A percentile compares a stretch with the other conserved stretches of the same genome.
These are phyloP conservation scores for Reinhardtius hippoglossoides DNA, from an alignment of 2,113 vertebrate genomes.

Conservation along the genomic window DNA sequence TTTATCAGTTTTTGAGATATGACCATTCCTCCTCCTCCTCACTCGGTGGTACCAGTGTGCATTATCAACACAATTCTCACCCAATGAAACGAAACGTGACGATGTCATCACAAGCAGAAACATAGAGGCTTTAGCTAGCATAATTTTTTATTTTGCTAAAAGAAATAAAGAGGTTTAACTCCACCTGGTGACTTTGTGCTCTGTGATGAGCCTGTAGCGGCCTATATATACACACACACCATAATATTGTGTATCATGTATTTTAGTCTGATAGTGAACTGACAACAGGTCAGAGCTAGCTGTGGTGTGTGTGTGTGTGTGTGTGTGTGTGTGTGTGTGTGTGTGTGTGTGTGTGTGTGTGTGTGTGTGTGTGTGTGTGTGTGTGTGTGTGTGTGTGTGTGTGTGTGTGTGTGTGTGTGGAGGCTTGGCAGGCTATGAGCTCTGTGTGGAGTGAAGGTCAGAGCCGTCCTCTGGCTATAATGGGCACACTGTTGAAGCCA, in stretches of 20 bases:
- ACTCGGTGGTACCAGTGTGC: too few relatives aligned
- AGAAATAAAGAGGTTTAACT: neutral
- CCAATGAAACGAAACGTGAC: too few relatives aligned
- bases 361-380: neutral
- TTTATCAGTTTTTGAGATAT: too few relatives aligned
- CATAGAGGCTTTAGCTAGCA: too few relatives aligned
- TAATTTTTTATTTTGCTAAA: too few relatives aligned
- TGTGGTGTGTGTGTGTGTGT: neutral
- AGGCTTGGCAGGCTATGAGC: conserved; percentile 44
- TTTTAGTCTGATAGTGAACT: conserved; percentile 30
- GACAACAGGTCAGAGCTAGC: conserved; percentile 44
- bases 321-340: conserved; percentile 26
- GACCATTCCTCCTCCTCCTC: too few relatives aligned
- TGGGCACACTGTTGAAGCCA: conserved; percentile 55
- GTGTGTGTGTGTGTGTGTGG: conserved; percentile 18
- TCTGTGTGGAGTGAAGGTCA: conserved; percentile 75
- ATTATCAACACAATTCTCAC: too few relatives aligned
- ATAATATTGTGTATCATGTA: neutral
- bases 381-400: conserved; percentile 24
- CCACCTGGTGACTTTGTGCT: neutral
- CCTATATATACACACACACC: neutral
- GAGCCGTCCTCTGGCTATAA: conserved; percentile 71
- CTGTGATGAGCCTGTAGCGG: neutral
- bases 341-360: conserved; percentile 18
- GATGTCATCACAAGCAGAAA: too few relatives aligned